Base-by-base conservation (phyloP, 1,140 invertebrate genomes). In the Latrodectus geometricus region DNA sequence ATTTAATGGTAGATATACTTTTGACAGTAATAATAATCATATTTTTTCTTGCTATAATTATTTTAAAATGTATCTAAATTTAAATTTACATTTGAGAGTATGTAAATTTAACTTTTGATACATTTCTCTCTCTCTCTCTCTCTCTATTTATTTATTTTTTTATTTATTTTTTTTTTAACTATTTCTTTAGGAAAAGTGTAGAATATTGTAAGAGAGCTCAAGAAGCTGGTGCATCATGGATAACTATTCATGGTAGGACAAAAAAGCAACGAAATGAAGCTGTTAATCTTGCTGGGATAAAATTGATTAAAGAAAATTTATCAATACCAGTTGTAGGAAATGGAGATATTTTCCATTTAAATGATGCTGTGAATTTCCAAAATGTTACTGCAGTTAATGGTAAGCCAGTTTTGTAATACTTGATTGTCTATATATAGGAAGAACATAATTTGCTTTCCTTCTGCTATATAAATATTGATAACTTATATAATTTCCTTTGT, bases 201-300 rank as follows among this genome's bases (percentile, higher is more conserved):
- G 93, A 96, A 87, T 90, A 96, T 80, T 97, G 96, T 89, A 93
- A 93, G 88, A 94, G 94, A 89, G 90, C 97, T 56, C 96, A 99
- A 91, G 93, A 94, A 70, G 94, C 95, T 90, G 97, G 97, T 11
- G 94, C 94, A 35, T 95, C 95, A 61, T 99, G 97, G 92, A 91
- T 99, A 69, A 95, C 96, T 15, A 92, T 99, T 20, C 98, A 99
- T 93, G 97, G 95, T 7, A 92, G 98, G 88, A 98, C 96, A 66
- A 93, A 94, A n/a, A 90, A 93, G 35, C 95, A 98, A 90, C 94
- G 96, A 91, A 93, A 93, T 90, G 94, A 95, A 88, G 94, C 95
- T 74, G 95, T 97, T 3, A 93, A 98, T 91, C 89, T 94, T 61
- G 92, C 94, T 54, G 93, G 94, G 35, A 94, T 99, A 70, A 93